Percentiles rank a stretch among this genome's conserved stretches.
These are phyloP conservation scores for Entelurus aequoreus DNA, from an alignment of 2,113 vertebrate genomes.

Conservation along the genomic window DNA sequence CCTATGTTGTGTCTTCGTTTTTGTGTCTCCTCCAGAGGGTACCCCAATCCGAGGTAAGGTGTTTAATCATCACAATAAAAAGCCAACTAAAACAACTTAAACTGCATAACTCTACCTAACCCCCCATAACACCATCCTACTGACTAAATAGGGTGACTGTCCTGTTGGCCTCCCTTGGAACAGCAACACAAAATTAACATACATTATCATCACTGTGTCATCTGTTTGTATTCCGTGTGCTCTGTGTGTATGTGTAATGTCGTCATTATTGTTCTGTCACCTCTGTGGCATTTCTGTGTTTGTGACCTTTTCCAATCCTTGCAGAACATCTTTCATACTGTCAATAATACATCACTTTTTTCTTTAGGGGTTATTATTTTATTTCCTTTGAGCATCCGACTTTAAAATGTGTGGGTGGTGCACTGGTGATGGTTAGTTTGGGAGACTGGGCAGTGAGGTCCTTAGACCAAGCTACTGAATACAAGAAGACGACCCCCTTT, in stretches of 20 bases:
- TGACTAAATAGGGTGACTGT: conserved; percentile 13
- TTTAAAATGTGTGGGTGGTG: conserved; percentile 19
- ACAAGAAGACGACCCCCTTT: conserved; percentile 4
- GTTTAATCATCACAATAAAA: conserved; percentile 39
- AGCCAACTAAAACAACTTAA: conserved; percentile 15
- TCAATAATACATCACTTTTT: background rate
- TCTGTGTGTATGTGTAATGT: conserved; percentile 33
- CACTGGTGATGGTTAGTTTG: background rate
- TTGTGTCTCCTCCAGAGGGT: conserved; percentile 86
- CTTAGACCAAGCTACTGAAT: conserved; percentile 26
- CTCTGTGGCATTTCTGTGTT: conserved; percentile 35
- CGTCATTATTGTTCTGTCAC: conserved; percentile 29
- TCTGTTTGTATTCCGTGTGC: conserved; percentile 46
- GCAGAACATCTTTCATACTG: conserved; percentile 5
- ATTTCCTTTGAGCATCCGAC: conserved; percentile 30
- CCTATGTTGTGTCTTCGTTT: conserved; percentile 73
- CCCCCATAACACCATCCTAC: conserved; percentile 26
- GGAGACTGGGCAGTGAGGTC: background rate
- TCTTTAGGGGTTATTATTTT: background rate
- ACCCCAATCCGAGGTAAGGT: conserved; percentile 99
- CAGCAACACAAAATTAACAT: conserved; percentile 2
- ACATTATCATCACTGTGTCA: conserved; percentile 28
- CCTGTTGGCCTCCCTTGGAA: conserved; percentile 7
- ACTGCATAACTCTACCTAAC: conserved; percentile 53
- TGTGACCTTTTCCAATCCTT: conserved; percentile 1